Conservation (phyloP, 2,797 vertebrate genomes). For the Silurus lanzhouensis region DNA sequence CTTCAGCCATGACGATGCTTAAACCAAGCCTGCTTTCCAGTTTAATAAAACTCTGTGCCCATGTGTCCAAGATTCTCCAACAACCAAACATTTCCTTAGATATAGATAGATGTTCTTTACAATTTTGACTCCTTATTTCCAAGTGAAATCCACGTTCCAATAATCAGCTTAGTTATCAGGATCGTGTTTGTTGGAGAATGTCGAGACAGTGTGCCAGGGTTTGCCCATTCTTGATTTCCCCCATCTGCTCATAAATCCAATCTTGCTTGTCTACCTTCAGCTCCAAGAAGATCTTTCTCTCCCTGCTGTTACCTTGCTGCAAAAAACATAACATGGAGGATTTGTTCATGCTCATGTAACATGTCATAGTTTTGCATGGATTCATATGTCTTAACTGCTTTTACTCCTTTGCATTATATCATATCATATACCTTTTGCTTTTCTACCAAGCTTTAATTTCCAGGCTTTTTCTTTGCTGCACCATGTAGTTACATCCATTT, state of each 20-base stretch:
- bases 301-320: slow-evolving; percentile 1
- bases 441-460: neutral
- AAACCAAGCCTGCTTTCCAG: slow-evolving; percentile 28
- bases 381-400: neutral
- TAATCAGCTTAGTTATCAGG: neutral
- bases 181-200: slow-evolving; percentile 20
- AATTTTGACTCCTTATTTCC: neutral
- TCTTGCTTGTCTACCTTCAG: slow-evolving; percentile 9
- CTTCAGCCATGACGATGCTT: slow-evolving; percentile 42
- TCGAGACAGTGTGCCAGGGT: slow-evolving; percentile 25
- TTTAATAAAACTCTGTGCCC: slow-evolving; percentile 24
- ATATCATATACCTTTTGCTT: neutral
- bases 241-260: slow-evolving; percentile 13
- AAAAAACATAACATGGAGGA: neutral
- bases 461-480: neutral
- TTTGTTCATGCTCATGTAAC: neutral
- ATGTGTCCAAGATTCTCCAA: slow-evolving; percentile 13
- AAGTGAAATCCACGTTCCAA: neutral
- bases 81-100: neutral
- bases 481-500: neutral
- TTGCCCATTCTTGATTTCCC: neutral
- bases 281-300: slow-evolving; percentile 14
- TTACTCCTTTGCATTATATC: neutral
- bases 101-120: neutral
- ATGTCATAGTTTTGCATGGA: slow-evolving; percentile 1